A percentile compares a stretch with the other conserved stretches of the same genome.
Evolutionary conservation across 64 coral and sea anemone genomes (phyloP).

Genomic region (Stichodactyla helianthus): DNA sequence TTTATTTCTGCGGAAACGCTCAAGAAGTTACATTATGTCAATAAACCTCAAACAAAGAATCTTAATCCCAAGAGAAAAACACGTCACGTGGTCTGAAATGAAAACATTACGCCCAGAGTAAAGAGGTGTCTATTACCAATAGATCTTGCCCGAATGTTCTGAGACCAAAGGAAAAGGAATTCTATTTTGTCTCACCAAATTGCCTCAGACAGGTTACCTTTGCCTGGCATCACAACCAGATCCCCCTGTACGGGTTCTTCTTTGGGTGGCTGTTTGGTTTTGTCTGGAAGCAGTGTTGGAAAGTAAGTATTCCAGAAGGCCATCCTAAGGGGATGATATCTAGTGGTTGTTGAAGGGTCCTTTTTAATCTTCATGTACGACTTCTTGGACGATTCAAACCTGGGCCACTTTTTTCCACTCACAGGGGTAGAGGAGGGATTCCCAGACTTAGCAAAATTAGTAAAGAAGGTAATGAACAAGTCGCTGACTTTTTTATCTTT

Average conservation of each 20-base stretch:
- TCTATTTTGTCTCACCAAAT: too few relatives aligned
- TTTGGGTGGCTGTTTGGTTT: not conserved
- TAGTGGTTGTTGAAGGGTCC: constrained; percentile 16
- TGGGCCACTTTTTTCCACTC: constrained; percentile 39
- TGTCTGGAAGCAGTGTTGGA: not conserved
- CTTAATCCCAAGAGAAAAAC: too few relatives aligned
- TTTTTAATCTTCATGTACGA: constrained; percentile 50
- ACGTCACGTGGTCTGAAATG: too few relatives aligned
- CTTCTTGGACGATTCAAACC: constrained; percentile 25
- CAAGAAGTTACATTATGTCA: too few relatives aligned
- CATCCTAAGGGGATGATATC: constrained; percentile 48
- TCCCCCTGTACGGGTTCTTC: not conserved
- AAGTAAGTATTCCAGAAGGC: constrained; percentile 83
- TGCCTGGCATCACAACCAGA: too few relatives aligned
- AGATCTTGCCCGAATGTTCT: too few relatives aligned
- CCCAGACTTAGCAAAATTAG: constrained; percentile 82
- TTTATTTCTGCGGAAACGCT: too few relatives aligned
- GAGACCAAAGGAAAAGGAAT: too few relatives aligned
- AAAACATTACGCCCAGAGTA: too few relatives aligned
- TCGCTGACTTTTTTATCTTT: constrained; percentile 65
- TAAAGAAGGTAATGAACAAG: constrained; percentile 54
- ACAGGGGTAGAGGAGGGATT: constrained; percentile 38
- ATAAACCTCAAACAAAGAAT: too few relatives aligned
- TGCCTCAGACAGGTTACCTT: too few relatives aligned
- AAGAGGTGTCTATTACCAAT: too few relatives aligned